Evolutionary conservation across 2,113 vertebrate genomes (phyloP).

Genomic region (Pteropus alecto): DNA sequence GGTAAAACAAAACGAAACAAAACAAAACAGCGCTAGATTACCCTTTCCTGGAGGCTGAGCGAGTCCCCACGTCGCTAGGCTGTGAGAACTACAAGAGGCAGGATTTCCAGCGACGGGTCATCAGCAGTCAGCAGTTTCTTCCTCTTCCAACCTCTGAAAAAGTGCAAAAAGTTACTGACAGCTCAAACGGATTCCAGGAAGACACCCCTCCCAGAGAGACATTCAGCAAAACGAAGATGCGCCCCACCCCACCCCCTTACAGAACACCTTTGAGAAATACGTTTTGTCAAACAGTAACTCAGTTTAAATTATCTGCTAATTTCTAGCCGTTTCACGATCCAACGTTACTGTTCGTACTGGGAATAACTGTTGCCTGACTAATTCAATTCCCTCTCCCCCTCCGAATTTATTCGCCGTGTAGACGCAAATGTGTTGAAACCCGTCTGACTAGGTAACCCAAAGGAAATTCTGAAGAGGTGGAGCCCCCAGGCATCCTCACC

Average conservation of each 20-base stretch:
- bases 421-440: neutral
- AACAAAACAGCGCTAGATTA: neutral
- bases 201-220: neutral
- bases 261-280: neutral
- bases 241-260: neutral
- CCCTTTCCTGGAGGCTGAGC: neutral
- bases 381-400: neutral
- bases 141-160: neutral
- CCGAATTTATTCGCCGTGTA: neutral
- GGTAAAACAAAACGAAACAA: neutral
- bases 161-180: neutral
- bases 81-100: neutral
- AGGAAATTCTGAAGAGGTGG: constrained; percentile 12
- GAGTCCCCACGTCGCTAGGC: neutral
- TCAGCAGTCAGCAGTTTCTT: neutral
- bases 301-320: neutral
- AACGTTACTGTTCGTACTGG: neutral
- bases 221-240: neutral
- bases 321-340: neutral
- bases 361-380: neutral
- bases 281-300: neutral
- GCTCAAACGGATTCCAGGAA: neutral
- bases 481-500: neutral
- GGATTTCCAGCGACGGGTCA: neutral
- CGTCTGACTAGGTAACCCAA: neutral